Base-by-base conservation (phyloP, 2,797 vertebrate genomes). In the Tamandua tetradactyla region DNA sequence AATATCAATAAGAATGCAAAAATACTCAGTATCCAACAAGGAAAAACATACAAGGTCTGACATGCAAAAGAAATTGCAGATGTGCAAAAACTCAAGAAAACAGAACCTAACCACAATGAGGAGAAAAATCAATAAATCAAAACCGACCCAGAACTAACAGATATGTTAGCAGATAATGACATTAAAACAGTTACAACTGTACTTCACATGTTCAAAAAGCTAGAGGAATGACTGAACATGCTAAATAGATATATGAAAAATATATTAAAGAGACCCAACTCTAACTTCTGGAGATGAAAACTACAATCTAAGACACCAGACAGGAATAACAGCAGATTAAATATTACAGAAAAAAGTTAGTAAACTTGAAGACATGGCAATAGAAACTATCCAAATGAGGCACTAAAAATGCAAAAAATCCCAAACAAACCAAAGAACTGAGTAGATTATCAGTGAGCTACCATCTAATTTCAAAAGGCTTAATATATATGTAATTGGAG, bases 301-400 rank as follows among this genome's bases (percentile, higher is more conserved):
- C 17, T n/a, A 59, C 0, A 87, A 47, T 79, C 12, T 25, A 35
- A 37, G 47, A 80, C 3, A 30, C 25, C 82, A 27, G 3, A 62
- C 68, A 52, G 35, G 94, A 84, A 78, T 35, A 72, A 87, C 13
- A 57, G 37, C 27, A 93, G 64, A 66, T 91, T 47, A 69, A 52
- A 22, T 82, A 72, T 84, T 66, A 44, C 5, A 79, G 66, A 84
- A 93, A 37, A 94, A 92, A 90, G 74, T 71, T 18, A 89, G 49
- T 83, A 64, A 94, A 85, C 5, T 23, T 81, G 79, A 87, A 76
- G 85, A 66, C 42, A 82, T 6, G 44, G 40, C 14, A 61, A 86
- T 25, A 83, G 69, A 82, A 87, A 92, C 17, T 42, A 92, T 62
- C 37, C 9, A 81, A 62, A 61, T 44, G 40, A 89, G 40, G 40